These are phyloP conservation scores for Temnothorax nylanderi DNA, from an alignment of 1,140 invertebrate genomes.

Conservation along the genomic window DNA sequence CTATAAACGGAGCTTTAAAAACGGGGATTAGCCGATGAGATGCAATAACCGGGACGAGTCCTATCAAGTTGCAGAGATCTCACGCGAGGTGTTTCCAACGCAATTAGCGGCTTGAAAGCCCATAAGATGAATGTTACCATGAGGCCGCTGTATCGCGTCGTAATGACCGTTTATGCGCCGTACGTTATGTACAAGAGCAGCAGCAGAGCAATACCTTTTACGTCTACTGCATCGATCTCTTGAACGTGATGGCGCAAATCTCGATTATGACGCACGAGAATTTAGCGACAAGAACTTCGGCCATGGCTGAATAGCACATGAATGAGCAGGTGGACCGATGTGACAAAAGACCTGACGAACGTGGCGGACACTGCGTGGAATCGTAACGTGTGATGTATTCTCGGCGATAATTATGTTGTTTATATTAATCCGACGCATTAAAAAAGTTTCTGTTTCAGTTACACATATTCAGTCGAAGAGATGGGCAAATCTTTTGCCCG, in stretches of 20 bases:
- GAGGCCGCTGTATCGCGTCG: slow-evolving; percentile 93
- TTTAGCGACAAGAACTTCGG: slow-evolving; percentile 93
- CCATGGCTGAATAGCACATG: slow-evolving; percentile 89
- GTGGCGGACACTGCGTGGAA: slow-evolving; percentile 94
- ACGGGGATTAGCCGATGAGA: slow-evolving; percentile 11
- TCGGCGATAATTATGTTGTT: slow-evolving; percentile 88
- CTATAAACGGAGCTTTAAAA: not conserved
- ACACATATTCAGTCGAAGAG: not conserved
- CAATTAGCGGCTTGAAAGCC: slow-evolving; percentile 26
- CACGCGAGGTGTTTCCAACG: not conserved
- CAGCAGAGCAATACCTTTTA: slow-evolving; percentile 89
- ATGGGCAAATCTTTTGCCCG: not conserved
- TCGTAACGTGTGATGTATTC: slow-evolving; percentile 96
- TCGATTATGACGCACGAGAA: slow-evolving; percentile 93
- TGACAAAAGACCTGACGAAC: slow-evolving; percentile 95
- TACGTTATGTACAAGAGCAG: slow-evolving; percentile 91
- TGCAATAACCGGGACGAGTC: not conserved
- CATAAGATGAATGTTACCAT: slow-evolving; percentile 41
- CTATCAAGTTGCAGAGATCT: not conserved
- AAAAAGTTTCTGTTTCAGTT: not conserved
- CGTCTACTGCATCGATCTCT: slow-evolving; percentile 96
- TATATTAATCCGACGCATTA: not conserved
- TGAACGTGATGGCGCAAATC: slow-evolving; percentile 91
- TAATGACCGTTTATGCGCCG: slow-evolving; percentile 92
- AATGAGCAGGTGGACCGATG: slow-evolving; percentile 94